These are phyloP conservation scores for Gnathonemus longibarbis DNA, from an alignment of 2,113 vertebrate genomes.

Conservation along the genomic window DNA sequence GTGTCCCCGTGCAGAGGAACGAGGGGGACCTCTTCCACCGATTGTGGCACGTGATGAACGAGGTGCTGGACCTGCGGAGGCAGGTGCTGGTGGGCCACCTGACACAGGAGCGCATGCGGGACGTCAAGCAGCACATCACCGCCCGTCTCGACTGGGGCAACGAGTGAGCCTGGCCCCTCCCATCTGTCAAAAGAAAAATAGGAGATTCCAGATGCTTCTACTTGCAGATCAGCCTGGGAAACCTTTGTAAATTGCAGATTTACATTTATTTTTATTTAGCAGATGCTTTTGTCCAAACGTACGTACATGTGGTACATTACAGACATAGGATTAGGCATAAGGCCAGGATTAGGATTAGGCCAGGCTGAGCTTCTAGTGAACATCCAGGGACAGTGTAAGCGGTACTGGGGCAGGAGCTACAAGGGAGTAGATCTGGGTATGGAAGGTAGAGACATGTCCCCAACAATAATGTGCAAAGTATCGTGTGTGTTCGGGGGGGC, in stretches of 20 bases:
- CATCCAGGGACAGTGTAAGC: background rate
- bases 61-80: constrained; percentile 85
- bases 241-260: background rate
- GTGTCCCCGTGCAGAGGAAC: constrained; percentile 69
- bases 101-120: constrained; percentile 91
- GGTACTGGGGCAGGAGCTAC: background rate
- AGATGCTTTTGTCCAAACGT: background rate
- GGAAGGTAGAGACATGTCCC: background rate
- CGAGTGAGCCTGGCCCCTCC: constrained; percentile 63
- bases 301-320: background rate
- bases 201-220: background rate
- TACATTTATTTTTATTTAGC: background rate
- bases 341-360: background rate
- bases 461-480: background rate
- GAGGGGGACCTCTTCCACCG: constrained; percentile 96
- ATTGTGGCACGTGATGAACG: constrained; percentile 98
- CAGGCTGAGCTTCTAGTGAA: background rate
- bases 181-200: background rate
- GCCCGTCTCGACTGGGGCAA: constrained; percentile 97
- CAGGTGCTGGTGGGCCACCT: constrained; percentile 93
- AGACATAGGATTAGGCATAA: background rate
- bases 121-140: constrained; percentile 94
- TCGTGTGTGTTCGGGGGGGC: background rate
- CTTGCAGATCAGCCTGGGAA: background rate
- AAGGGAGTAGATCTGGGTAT: background rate